Percentiles rank a stretch among this genome's conserved stretches.
Evolutionary conservation across 2,113 vertebrate species (phyloP).

Genomic region (Indicator indicator): DNA sequence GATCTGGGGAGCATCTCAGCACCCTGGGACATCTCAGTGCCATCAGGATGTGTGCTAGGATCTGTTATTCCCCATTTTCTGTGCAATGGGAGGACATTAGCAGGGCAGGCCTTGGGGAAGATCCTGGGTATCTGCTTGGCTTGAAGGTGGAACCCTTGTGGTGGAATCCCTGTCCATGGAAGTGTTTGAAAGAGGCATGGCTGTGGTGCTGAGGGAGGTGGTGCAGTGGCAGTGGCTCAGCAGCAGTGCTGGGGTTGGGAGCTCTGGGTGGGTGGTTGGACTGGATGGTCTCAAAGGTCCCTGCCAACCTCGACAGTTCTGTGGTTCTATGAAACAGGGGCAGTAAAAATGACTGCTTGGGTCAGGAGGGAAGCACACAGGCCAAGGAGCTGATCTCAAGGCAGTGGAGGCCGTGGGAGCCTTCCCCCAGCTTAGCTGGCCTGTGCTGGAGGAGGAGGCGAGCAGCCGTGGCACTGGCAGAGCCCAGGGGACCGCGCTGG

Average conservation of each 20-base stretch:
- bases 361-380: not conserved
- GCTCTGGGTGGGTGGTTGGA: too few relatives aligned
- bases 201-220: too few relatives aligned
- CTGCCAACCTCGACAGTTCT: too few relatives aligned
- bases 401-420: not conserved
- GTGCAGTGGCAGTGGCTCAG: too few relatives aligned
- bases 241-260: too few relatives aligned
- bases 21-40: accelerated
- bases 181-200: too few relatives aligned
- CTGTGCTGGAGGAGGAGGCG: not conserved
- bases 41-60: not conserved
- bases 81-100: not conserved
- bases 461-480: not conserved
- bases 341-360: not conserved
- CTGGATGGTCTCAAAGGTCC: too few relatives aligned
- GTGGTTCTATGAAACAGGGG: not conserved
- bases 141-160: not conserved
- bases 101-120: accelerated
- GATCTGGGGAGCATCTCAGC: not conserved
- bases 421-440: not conserved
- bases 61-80: not conserved
- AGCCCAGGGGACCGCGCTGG: not conserved
- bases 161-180: not conserved
- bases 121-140: not conserved
- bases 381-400: not conserved